Evolutionary conservation across 2,888 invertebrate species (phyloP), one percentile per base, ranked within the genome.

Genomic region (Rosalia funebris): DNA sequence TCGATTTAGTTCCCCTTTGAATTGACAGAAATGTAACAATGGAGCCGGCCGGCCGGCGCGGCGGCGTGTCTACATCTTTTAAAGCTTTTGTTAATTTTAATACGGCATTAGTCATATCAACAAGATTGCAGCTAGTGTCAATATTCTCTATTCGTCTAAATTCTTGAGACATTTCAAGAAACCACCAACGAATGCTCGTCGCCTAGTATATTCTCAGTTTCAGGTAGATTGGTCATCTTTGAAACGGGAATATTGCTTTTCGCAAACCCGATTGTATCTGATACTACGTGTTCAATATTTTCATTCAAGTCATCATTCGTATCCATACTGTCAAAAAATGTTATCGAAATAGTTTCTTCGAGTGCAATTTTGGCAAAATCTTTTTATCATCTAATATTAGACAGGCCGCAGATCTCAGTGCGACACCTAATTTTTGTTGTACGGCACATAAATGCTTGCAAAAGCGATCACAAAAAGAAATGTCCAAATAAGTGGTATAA

Each of bases 181-280:
- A 37, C 12, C 14, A 14, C 12, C 7, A 37, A 37, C 12, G 14
- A 37, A 37, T 37, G 37, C 12, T 37, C 37, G 2, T 37, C 12
- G 37, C 14, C 37, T 37, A 37, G 37, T 11, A 37, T 37, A 37
- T 37, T 37, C 37, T 37, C 37, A 37, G 37, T 12, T 37, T 37
- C 14, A 12, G 1, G 37, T 37, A 37, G 11, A 37, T 7, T 37
- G 12, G 5, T 1, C 12, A 37, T 37, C 37, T 37, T 37, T 37
- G 14, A 37, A 37, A 37, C 12, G 14, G 37, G 1, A 12, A 7
- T 7, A 37, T 37, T 37, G 14, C 37, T 37, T 14, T 37, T 1
- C 14, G 12, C n/a, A 12, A 12, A 37, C 37, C 12, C 12, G 12
- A 37, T 37, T 37, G 37, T 12, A n/a, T n/a, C n/a, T n/a, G n/a